These are phyloP conservation scores for Tetragnatha montana DNA, from an alignment of 2,888 invertebrate species.

Conservation along the genomic window DNA sequence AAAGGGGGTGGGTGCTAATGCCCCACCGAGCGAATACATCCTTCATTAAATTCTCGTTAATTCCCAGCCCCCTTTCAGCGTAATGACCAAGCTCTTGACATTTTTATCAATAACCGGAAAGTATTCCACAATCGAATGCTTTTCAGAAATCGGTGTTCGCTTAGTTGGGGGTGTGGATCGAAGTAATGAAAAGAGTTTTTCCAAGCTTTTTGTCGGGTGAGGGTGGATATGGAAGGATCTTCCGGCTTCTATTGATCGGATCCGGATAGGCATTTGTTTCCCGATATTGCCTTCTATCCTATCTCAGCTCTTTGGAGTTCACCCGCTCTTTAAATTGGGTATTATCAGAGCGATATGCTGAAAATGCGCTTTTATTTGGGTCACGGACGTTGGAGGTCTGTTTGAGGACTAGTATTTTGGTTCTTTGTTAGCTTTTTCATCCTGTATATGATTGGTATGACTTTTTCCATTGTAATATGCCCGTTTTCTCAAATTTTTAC, in stretches of 20 bases:
- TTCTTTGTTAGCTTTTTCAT: too few species aligned
- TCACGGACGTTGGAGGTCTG: neutral
- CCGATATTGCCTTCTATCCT: conserved; percentile 32
- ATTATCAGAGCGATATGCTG: neutral
- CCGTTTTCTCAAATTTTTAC: too few species aligned
- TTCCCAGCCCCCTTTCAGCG: conserved; percentile 43
- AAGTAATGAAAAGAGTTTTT: conserved; percentile 51
- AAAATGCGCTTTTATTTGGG: neutral
- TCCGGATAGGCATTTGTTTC: conserved; percentile 45
- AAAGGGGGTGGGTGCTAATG: conserved; percentile 36
- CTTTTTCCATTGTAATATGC: too few species aligned
- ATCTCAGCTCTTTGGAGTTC: neutral
- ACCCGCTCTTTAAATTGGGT: neutral
- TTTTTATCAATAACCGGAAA: conserved; percentile 61
- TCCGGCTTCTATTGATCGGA: conserved; percentile 34
- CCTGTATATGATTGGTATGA: too few species aligned
- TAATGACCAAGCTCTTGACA: conserved; percentile 51
- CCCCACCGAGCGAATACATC: conserved; percentile 47
- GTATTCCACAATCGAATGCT: conserved; percentile 22
- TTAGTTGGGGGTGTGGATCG: conserved; percentile 42
- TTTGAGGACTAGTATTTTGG: neutral
- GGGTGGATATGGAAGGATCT: conserved; percentile 31
- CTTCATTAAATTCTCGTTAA: conserved; percentile 68
- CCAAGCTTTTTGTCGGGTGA: conserved; percentile 38
- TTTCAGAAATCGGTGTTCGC: conserved; percentile 47